Evolutionary conservation across 2,113 vertebrate genomes (phyloP).

Genomic region (Laticauda laticaudata): DNA sequence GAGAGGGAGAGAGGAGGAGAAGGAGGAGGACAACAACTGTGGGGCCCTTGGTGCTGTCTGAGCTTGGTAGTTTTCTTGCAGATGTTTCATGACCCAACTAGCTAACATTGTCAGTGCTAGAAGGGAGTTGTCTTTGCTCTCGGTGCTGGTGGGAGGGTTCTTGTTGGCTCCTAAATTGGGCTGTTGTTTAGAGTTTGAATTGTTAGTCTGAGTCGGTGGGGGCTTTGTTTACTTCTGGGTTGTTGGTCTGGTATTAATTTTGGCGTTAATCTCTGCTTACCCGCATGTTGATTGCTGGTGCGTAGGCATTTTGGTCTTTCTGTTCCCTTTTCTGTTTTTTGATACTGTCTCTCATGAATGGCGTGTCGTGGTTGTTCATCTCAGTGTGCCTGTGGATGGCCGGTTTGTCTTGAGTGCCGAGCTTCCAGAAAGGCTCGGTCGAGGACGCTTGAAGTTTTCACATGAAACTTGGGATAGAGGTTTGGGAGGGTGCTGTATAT

Average conservation of each 20-base stretch:
- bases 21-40: too few species aligned
- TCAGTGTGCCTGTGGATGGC: not conserved
- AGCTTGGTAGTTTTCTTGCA: too few species aligned
- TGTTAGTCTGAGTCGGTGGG: too few species aligned
- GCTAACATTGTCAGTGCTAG: too few species aligned
- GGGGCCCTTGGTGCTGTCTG: too few species aligned
- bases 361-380: not conserved
- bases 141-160: too few species aligned
- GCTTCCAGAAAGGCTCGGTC: not conserved
- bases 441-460: not conserved
- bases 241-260: not conserved
- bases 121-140: too few species aligned
- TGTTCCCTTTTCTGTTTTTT: not conserved
- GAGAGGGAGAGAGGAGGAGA: too few species aligned
- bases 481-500: not conserved
- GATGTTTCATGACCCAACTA: too few species aligned
- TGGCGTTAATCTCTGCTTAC: not conserved
- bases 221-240: not conserved
- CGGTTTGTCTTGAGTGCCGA: not conserved
- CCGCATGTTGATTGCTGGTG: not conserved
- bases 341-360: not conserved
- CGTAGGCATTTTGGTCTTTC: not conserved
- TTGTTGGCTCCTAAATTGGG: too few species aligned
- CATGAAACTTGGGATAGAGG: not conserved
- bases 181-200: too few species aligned